Evolutionary conservation across 2,113 vertebrate species (phyloP), one percentile per base, ranked within the genome.

Genomic region (Stomatorhinus ivindoensis): DNA sequence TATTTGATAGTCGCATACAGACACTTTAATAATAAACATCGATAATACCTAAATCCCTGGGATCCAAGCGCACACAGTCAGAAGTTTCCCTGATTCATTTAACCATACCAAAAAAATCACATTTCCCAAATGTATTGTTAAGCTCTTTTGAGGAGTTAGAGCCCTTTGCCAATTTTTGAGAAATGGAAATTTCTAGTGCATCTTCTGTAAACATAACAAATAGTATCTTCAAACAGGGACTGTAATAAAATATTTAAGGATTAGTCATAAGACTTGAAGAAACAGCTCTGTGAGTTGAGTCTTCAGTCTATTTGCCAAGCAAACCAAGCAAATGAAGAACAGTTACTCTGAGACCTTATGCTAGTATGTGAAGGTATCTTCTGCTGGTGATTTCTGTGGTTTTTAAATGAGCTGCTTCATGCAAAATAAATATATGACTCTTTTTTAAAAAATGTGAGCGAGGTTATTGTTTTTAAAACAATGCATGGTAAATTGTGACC

Each of bases 161-260:
- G 55, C 31, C 51, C 65, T 58, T 83, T 19, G 76, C 17, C 88
- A n/a, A 55, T 73, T 83, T 83, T 35, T 42, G 3, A 82, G 76
- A 42, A 27, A 48, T 89, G 35, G 50, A 47, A 35, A 39, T 89
- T 82, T 89, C 73, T 50, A 35, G 39, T 53, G 35, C 88, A 58
- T 61, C 73, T 83, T 15, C 47, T n/a, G 46, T 44, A 82, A 89
- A 89, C 50, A 83, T 82, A 89, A 31, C 73, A 42, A 82, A 89
- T 35, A 55, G 73, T 53, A 89, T 89, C 73, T 73, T 58, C 88
- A 55, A 82, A 53, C 17, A 19, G 8, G 50, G 73, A 21, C 65
- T 21, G 24, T 53, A 89, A 89, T 87, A 87, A 83, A 89, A 89
- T 83, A 58, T 82, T 83, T 48, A 83, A 55, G 83, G 46, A 89